These are phyloP conservation scores for Tauraco hartlaubi DNA, from an alignment of 2,797 vertebrate genomes.

Conservation along the genomic window DNA sequence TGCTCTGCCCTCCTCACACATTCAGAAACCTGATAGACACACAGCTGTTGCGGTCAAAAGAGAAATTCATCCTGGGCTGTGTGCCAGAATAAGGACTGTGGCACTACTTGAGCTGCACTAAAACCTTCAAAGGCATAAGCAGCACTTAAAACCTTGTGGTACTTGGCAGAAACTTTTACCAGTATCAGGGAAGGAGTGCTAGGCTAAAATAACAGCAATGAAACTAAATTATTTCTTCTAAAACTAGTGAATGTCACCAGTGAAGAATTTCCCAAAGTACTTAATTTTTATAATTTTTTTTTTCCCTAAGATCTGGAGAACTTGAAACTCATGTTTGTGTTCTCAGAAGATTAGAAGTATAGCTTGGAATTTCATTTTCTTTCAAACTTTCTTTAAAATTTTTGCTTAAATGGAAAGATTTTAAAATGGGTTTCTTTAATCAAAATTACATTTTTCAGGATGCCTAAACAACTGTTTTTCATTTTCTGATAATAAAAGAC, in stretches of 20 bases:
- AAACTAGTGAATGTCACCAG: background rate
- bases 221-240: background rate
- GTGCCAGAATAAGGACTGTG: background rate
- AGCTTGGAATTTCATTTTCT: background rate
- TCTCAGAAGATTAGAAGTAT: background rate
- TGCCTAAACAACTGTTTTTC: background rate
- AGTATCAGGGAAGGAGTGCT: background rate
- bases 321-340: background rate
- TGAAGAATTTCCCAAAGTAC: background rate
- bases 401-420: background rate
- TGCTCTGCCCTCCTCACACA: background rate
- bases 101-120: background rate
- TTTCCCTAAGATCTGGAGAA: background rate
- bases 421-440: background rate
- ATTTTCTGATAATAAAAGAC: background rate
- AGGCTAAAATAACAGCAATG: background rate
- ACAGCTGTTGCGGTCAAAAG: constrained; percentile 39
- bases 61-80: constrained; percentile 1
- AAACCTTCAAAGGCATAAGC: constrained; percentile 5
- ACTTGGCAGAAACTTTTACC: background rate
- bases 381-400: background rate
- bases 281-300: background rate
- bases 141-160: background rate
- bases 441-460: background rate
- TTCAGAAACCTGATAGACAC: constrained; percentile 28